These are phyloP conservation scores for Trachelus tabidus DNA, from an alignment of 2,888 invertebrate genomes.

Conservation along the genomic window DNA sequence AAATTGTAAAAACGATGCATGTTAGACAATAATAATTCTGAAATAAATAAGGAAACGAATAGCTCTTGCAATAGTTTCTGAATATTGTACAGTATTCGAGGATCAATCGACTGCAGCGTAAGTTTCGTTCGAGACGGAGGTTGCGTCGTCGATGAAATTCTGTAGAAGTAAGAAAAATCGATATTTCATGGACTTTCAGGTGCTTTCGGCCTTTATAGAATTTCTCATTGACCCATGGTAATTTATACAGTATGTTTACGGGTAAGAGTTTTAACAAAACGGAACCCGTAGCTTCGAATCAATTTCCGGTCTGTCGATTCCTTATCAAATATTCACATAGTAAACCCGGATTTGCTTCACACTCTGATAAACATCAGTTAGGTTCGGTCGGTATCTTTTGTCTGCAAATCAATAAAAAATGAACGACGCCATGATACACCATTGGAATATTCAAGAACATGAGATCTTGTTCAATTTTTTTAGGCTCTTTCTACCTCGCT, in stretches of 20 bases:
- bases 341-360: not conserved
- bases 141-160: not conserved
- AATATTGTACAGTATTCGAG: not conserved
- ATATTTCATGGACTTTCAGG: not conserved
- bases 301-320: not conserved
- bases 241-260: not conserved
- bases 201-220: not conserved
- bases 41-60: not conserved
- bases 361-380: not conserved
- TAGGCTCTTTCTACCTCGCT: not conserved
- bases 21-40: not conserved
- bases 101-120: not conserved
- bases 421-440: not conserved
- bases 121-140: not conserved
- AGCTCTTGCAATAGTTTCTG: not conserved
- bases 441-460: not conserved
- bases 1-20: not conserved
- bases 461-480: not conserved
- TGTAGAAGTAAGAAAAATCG: not conserved
- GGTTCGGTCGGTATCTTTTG: not conserved
- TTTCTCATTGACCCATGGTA: not conserved
- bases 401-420: not conserved
- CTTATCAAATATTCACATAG: not conserved
- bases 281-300: not conserved
- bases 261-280: not conserved